phyloP scores from a whole-genome alignment of 1,140 invertebrate genomes.

The Hyposmocoma kahamanoa region DNA sequence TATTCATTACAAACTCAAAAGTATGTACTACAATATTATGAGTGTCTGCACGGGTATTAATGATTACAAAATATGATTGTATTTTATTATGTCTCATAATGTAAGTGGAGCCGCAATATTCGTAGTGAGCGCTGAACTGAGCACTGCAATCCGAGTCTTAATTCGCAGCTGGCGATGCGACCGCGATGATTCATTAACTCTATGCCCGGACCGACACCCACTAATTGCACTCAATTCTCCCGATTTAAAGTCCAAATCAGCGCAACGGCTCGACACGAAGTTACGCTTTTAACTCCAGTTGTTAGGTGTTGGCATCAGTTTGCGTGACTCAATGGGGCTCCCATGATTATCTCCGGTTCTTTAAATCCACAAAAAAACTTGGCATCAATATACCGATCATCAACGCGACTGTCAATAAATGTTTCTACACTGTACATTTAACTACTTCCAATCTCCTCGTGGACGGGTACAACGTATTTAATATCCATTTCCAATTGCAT shows the following conservation, averaged over 20 bases:
- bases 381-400: no score
- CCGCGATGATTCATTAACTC: conserved; percentile 51
- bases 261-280: conserved; percentile 14
- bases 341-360: conserved; percentile 44
- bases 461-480: no score
- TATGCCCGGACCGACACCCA: conserved; percentile 9
- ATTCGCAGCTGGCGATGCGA: conserved; percentile 50
- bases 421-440: no score
- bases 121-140: conserved; percentile 39
- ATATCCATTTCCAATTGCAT: no score
- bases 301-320: conserved; percentile 44
- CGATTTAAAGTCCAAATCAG: conserved; percentile 29
- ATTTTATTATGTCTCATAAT: no score
- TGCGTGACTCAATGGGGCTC: conserved; percentile 53
- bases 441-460: no score
- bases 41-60: no score
- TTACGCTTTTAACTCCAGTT: conserved; percentile 33
- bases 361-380: conserved; percentile 32
- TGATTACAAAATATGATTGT: no score
- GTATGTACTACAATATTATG: no score
- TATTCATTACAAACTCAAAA: no score
- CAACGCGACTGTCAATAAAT: no score
- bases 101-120: conserved; percentile 45
- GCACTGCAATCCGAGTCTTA: conserved; percentile 56
- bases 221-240: conserved; percentile 1